Conservation (phyloP, 92 coral and sea anemone genomes). For the Plumapathes pennacea region DNA sequence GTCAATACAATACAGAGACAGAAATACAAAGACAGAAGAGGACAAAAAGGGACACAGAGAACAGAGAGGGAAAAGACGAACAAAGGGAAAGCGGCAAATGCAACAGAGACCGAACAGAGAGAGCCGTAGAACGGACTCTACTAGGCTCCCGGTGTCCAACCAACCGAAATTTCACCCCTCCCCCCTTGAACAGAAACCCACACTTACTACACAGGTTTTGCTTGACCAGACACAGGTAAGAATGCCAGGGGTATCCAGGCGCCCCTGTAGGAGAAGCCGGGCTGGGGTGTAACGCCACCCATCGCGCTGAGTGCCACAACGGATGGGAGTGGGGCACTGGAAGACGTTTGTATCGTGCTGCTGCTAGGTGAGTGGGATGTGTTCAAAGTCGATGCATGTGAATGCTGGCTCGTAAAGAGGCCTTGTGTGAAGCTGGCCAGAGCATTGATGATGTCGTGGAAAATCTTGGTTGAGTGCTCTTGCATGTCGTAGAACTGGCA, state of each 20-base stretch:
- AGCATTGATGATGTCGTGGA: slow-evolving; percentile 95
- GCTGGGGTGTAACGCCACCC: slow-evolving; percentile 94
- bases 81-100: background rate
- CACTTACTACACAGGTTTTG: slow-evolving; percentile 97
- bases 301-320: slow-evolving; percentile 85
- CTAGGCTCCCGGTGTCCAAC: no score
- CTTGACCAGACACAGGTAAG: slow-evolving; percentile 90
- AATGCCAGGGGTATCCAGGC: slow-evolving; percentile 90
- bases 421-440: slow-evolving; percentile 91
- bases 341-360: slow-evolving; percentile 71
- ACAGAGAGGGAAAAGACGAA: background rate
- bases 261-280: slow-evolving; percentile 92
- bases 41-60: no score
- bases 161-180: no score
- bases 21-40: no score
- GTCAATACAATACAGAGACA: no score
- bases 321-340: slow-evolving; percentile 88
- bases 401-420: slow-evolving; percentile 61
- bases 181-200: background rate
- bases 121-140: no score
- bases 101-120: background rate
- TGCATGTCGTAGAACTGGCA: slow-evolving; percentile 99
- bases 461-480: slow-evolving; percentile 95
- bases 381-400: slow-evolving; percentile 64
- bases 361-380: slow-evolving; percentile 49